Evolutionary conservation across 2,113 vertebrate species (phyloP).

Genomic region (Dunckerocampus dactyliophorus): DNA sequence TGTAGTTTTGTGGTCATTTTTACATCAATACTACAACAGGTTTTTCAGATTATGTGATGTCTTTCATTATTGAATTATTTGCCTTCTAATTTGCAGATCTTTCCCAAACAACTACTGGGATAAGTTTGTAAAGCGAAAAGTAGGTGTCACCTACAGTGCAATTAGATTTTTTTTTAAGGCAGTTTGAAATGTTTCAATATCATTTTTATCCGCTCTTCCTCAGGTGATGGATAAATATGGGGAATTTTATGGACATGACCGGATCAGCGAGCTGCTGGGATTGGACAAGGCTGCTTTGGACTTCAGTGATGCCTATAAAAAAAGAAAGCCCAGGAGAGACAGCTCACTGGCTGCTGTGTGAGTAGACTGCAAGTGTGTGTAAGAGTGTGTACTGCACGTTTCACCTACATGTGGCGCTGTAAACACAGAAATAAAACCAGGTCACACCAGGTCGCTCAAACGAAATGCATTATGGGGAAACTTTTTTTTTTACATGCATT

Average conservation of each 20-base stretch:
- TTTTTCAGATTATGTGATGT: not conserved
- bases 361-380: constrained; percentile 56
- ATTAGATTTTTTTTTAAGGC: not conserved
- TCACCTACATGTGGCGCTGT: too few species aligned
- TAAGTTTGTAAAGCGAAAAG: constrained; percentile 93
- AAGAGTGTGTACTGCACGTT: not conserved
- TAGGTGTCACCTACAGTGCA: constrained; percentile 32
- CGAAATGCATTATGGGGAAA: too few species aligned
- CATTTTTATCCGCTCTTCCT: not conserved
- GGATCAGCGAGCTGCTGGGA: constrained; percentile 92
- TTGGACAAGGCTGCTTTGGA: constrained; percentile 95
- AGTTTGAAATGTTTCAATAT: not conserved
- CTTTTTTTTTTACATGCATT: too few species aligned
- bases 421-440: too few species aligned
- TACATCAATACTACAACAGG: too few species aligned
- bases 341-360: constrained; percentile 89
- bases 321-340: constrained; percentile 92
- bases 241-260: constrained; percentile 92
- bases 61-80: not conserved
- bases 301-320: constrained; percentile 90
- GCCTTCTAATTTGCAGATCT: constrained; percentile 75
- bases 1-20: not conserved
- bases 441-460: too few species aligned
- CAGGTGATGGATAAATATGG: constrained; percentile 99
- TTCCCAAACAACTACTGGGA: constrained; percentile 99